Conservation (phyloP, 2,797 vertebrate species). For the Sebastes matsubarae region DNA sequence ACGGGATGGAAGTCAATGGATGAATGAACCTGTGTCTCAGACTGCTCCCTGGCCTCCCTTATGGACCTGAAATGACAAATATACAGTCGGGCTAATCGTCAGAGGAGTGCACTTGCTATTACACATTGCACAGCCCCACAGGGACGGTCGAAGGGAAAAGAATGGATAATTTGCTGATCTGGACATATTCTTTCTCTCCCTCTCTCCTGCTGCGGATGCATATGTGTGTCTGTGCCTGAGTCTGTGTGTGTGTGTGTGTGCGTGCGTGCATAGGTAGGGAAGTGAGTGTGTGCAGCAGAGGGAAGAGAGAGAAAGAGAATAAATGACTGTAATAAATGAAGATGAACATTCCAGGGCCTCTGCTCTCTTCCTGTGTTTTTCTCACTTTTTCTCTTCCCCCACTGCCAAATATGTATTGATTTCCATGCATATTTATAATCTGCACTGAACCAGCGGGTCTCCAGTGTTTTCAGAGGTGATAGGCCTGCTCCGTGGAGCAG, state of each 20-base stretch:
- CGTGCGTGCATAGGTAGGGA: neutral
- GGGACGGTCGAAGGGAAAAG: constrained; percentile 59
- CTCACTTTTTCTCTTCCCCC: constrained; percentile 60
- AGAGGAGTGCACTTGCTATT: constrained; percentile 64
- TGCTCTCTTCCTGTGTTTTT: constrained; percentile 66
- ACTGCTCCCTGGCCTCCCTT: constrained; percentile 50
- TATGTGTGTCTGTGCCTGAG: neutral
- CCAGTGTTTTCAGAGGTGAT: constrained; percentile 76
- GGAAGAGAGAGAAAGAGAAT: constrained; percentile 59
- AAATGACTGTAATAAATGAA: constrained; percentile 79
- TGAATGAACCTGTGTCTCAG: constrained; percentile 53
- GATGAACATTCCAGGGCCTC: constrained; percentile 71
- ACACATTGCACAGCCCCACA: constrained; percentile 63
- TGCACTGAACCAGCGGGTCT: constrained; percentile 62
- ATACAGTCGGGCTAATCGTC: constrained; percentile 61
- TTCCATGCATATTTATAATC: constrained; percentile 81
- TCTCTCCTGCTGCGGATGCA: constrained; percentile 21
- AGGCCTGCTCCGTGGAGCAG: constrained; percentile 56
- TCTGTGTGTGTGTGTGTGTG: constrained; percentile 16
- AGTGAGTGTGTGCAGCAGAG: constrained; percentile 29
- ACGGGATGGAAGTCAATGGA: constrained; percentile 52
- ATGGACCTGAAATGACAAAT: constrained; percentile 68
- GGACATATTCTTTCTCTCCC: constrained; percentile 60
- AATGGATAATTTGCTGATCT: constrained; percentile 79
- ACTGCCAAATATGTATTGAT: constrained; percentile 81